Evolutionary conservation across 2,888 invertebrate genomes (phyloP).

Genomic region (Hemistola chrysoprasaria): DNA sequence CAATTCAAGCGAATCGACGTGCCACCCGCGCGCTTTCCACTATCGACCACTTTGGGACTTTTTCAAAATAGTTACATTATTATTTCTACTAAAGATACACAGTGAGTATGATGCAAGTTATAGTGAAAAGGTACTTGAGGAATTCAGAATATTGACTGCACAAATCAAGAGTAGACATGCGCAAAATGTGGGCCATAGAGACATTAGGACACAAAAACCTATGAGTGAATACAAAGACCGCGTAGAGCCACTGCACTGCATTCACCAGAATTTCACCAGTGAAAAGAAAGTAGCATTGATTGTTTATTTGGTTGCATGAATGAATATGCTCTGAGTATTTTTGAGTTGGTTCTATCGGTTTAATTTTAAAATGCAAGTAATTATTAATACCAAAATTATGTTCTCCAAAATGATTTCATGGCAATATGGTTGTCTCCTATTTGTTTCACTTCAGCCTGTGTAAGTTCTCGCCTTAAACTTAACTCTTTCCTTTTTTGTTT

Average conservation of each 20-base stretch:
- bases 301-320: conserved; percentile 28
- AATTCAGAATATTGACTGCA: conserved; percentile 6
- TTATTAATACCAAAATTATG: too few species aligned
- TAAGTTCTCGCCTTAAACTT: too few species aligned
- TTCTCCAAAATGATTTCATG: too few species aligned
- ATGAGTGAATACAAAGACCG: conserved; percentile 16
- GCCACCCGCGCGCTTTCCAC: conserved; percentile 33
- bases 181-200: conserved; percentile 48
- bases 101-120: not conserved
- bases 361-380: too few species aligned
- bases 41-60: conserved; percentile 1
- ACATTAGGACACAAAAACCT: conserved; percentile 10
- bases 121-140: conserved; percentile 1
- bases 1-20: conserved; percentile 48
- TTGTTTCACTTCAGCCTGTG: too few species aligned
- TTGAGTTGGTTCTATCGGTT: too few species aligned
- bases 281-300: conserved; percentile 34
- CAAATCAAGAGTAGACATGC: conserved; percentile 58
- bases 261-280: conserved; percentile 36
- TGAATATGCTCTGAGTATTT: conserved; percentile 29
- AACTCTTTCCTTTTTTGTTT: too few species aligned
- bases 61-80: conserved; percentile 1
- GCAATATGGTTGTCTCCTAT: too few species aligned
- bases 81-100: not conserved
- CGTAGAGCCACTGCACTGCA: conserved; percentile 26